Base-by-base conservation (phyloP, 2,888 invertebrate genomes). In the Tetrapedia diversipes region DNA sequence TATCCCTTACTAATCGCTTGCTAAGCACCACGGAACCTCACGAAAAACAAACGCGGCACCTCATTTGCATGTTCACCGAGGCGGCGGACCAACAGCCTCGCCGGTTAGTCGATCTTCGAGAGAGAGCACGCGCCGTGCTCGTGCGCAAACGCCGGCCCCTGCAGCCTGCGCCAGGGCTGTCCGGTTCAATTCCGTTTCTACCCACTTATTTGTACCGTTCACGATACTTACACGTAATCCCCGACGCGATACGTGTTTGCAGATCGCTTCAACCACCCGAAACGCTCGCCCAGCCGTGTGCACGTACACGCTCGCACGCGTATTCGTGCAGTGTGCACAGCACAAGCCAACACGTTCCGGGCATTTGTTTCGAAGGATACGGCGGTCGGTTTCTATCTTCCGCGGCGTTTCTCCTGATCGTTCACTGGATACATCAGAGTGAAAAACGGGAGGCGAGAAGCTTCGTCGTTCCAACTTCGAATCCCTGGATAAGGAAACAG, bases 351-450 rank as follows among this genome's bases (percentile, higher is more conserved):
- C 78, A 79, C 80, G 80, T 78, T 53, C 56, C 47, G n/a, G 37
- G 70, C 75, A 79, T 80, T 80, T 79, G 78, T 80, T 79, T 71
- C 49, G 60, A 65, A 64, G 68, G 63, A 77, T 77, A 56, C 71
- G 19, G 41, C 29, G 24, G 67, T 64, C 72, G 63, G 47, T 64
- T 72, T 77, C 77, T 64, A 72, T 68, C 78, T 60, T 64, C 37
- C 43, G 24, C 37, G 37, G 22, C 41, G 51, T 57, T 77, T 45
- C 60, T 49, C 47, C n/a, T 27, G 39, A 77, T 67, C 77, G 78
- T 53, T 66, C 54, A 59, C 67, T 59, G 66, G 64, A 39, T 63
- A 66, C 41, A 10, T 2, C 0, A 43, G 63, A 57, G 70, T 77
- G 78, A 78, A 67, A 78, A 78, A 78, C 78, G 71, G n/a, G n/a